Evolutionary conservation across 2,888 invertebrate species (phyloP), one percentile per base, ranked within the genome.

Genomic region (Pristionchus exspectatus): DNA sequence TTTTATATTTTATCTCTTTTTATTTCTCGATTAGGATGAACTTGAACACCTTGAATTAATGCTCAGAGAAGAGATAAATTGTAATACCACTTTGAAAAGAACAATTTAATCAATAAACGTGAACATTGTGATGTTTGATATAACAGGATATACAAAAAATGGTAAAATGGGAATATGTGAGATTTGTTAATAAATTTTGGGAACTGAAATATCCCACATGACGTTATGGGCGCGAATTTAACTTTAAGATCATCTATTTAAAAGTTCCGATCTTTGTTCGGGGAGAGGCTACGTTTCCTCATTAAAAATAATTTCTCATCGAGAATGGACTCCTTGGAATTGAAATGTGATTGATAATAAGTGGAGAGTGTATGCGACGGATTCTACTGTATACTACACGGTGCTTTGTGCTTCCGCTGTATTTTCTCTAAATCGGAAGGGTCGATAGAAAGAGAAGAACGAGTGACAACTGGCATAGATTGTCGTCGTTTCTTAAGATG

Each of bases 401-500:
- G 44, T 24, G 24, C 38, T 38, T 38, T 87, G 27, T 87, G 87
- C 63, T 66, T 87, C 66, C 69, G 24, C 24, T 87, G 38, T 18
- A 87, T n/a, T 66, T 54, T 87, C 27, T 87, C n/a, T 30, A 87
- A 33, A 44, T 87, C 66, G 16, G 27, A 27, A 30, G 69, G 38
- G 30, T 63, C 69, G 30, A 87, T 87, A 4, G 66, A 30, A 18
- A 87, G 16, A 3, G 87, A 63, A 33, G 66, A 38, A 27, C 30
- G 24, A 24, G 87, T 87, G 33, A 54, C 38, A 44, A 54, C 66
- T 24, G 87, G 87, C 87, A 87, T 87, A 38, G 87, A 87, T 87
- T 87, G 87, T n/a, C 87, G 63, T 87, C 87, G 30, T 66, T 87
- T 87, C 87, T 69, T 63, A 16, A 87, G 87, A 44, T 66, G 33